Evolutionary conservation across 2,888 invertebrate genomes (phyloP), one percentile per base, ranked within the genome.

Genomic region (Kuschelorhynchus macadamiae): DNA sequence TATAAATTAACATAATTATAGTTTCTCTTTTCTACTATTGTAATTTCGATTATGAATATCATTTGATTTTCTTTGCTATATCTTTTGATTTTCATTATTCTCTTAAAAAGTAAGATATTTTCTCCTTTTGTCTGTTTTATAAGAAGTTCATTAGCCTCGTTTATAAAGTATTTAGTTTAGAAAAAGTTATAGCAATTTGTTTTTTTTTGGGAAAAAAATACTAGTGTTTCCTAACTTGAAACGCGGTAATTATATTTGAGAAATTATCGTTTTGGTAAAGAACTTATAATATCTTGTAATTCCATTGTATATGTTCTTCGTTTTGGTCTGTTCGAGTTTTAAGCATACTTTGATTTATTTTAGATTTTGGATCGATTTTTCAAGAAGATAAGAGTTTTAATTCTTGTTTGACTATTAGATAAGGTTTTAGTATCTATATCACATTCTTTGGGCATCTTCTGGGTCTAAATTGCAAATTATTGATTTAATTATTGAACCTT

Each of bases 401-500:
- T 20, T 20, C 61, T 41, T 20, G 32, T 50, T 61, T 67, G 62
- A 49, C 63, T 67, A 9, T 62, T n/a, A 32, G 17, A 12, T 8
- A 67, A 32, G 9, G n/a, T 18, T 21, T 21, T 18, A 12, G 53
- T 61, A 11, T 32, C 42, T 25, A 12, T 59, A 47, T 68, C 71
- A 41, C 61, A 71, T 61, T 46, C n/a, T 55, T 52, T 53, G 59
- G 12, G 61, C 69, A 39, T 70, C 71, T 9, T 46, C 20, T 57
- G 65, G 62, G 21, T 71, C 71, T 30, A 66, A 33, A 55, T 70
- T 70, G 4, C 70, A 60, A 20, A 66, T 66, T 17, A 71, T 20
- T 1, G 65, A 47, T 68, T 65, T 69, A 21, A 69, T 64, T n/a
- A 69, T 61, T 14, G 66, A 66, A 30, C 68, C 65, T 41, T 61